phyloP scores from a whole-genome alignment of 2,888 invertebrate genomes.

The Oxystoma pomonae region DNA sequence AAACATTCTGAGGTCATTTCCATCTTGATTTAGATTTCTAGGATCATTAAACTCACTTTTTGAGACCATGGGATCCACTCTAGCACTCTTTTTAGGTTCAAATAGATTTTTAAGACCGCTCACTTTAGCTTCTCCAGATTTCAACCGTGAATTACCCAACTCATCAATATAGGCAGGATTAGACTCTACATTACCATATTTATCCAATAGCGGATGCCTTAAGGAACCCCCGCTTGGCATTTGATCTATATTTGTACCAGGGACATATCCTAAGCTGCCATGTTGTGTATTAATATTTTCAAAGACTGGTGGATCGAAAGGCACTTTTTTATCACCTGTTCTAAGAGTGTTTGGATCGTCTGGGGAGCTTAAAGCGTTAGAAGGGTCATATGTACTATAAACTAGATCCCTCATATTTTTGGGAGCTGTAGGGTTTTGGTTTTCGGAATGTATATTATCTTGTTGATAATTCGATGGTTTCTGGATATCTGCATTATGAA shows the following conservation, averaged over 20 bases:
- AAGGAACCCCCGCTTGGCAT: not conserved
- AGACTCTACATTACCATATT: not conserved
- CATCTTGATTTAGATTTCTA: too few relatives aligned
- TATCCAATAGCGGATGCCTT: not conserved
- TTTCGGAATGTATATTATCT: constrained; percentile 22
- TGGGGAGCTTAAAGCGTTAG: constrained; percentile 1
- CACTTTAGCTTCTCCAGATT: not conserved
- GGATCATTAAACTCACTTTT: not conserved
- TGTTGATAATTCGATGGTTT: not conserved
- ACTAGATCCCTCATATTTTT: constrained; percentile 31
- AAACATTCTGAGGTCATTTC: too few relatives aligned
- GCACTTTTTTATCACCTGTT: not conserved
- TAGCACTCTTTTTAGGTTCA: not conserved
- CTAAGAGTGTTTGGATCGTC: not conserved
- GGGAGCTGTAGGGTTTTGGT: constrained; percentile 25
- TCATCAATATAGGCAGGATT: not conserved
- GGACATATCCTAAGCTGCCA: not conserved
- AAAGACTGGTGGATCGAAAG: not conserved
- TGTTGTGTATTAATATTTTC: not conserved
- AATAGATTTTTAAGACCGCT: not conserved
- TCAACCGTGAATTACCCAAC: not conserved
- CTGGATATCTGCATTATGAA: not conserved
- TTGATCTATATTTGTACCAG: not conserved
- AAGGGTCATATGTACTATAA: constrained; percentile 30
- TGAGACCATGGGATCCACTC: too few relatives aligned